Percentiles rank a stretch among this genome's conserved stretches.
phyloP scores from a whole-genome alignment of 2,888 invertebrate genomes.

The Nebria brevicollis region DNA sequence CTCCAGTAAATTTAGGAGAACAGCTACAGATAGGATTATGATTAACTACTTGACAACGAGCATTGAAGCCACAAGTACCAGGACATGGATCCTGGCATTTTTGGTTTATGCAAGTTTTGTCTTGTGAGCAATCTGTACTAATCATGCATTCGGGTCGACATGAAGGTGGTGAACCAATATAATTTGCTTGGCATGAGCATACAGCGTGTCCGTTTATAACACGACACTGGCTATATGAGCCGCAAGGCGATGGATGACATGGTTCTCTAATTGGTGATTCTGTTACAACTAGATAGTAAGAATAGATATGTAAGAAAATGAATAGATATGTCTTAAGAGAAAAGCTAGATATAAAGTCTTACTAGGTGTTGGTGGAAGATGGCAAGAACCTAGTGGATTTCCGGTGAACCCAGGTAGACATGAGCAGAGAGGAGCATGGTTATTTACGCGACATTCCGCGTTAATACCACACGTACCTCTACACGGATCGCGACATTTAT shows the following conservation, averaged over 20 bases:
- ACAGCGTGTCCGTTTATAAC: slow-evolving; percentile 78
- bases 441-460: slow-evolving; percentile 82
- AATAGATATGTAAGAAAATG: slow-evolving; percentile 22
- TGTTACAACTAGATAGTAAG: slow-evolving; percentile 52
- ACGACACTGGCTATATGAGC: slow-evolving; percentile 82
- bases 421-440: slow-evolving; percentile 83
- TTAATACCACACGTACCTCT: slow-evolving; percentile 84
- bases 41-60: slow-evolving; percentile 83
- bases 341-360: slow-evolving; percentile 51
- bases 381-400: slow-evolving; percentile 81
- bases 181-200: slow-evolving; percentile 82
- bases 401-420: slow-evolving; percentile 81
- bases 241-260: slow-evolving; percentile 79
- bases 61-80: slow-evolving; percentile 84
- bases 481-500: slow-evolving; percentile 87
- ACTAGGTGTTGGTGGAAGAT: slow-evolving; percentile 65
- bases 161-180: slow-evolving; percentile 79
- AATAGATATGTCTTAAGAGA: slow-evolving; percentile 8
- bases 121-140: slow-evolving; percentile 83
- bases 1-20: slow-evolving; percentile 77
- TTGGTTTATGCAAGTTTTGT: slow-evolving; percentile 81
- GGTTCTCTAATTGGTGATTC: slow-evolving; percentile 64
- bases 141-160: slow-evolving; percentile 86
- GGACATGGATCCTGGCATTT: slow-evolving; percentile 85
- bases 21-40: slow-evolving; percentile 90